phyloP scores from a whole-genome alignment of 30 jellyfish, hydroid and myxozoan species.

The Hydra vulgaris region DNA sequence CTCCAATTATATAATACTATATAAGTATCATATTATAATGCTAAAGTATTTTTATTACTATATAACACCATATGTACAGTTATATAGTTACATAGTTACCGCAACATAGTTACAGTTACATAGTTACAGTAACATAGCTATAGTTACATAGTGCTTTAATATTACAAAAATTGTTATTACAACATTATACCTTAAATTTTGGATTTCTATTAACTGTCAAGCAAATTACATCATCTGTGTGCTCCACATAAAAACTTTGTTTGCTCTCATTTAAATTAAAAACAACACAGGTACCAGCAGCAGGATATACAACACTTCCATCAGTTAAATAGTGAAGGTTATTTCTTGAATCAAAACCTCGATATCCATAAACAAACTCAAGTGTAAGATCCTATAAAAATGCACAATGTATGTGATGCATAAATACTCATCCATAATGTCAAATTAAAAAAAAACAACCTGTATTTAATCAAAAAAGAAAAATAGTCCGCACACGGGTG shows the following conservation, averaged over 20 bases:
- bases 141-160: too few species aligned
- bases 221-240: conserved; percentile 87
- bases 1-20: too few species aligned
- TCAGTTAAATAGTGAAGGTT: conserved; percentile 74
- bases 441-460: not conserved
- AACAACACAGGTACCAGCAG: conserved; percentile 96
- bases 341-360: conserved; percentile 93
- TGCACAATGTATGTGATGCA: not conserved
- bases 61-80: too few species aligned
- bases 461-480: too few species aligned
- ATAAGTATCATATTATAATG: too few species aligned
- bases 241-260: conserved; percentile 74
- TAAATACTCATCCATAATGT: not conserved
- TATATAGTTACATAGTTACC: too few species aligned
- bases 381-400: conserved; percentile 44
- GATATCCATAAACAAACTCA: conserved; percentile 85
- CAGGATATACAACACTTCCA: conserved; percentile 90
- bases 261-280: conserved; percentile 34
- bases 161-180: too few species aligned
- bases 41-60: too few species aligned
- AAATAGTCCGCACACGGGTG: too few species aligned
- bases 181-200: conserved; percentile 86
- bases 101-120: too few species aligned
- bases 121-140: too few species aligned
- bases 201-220: conserved; percentile 82